Base-by-base conservation (phyloP, 1,140 invertebrate species). In the Papilio aristodemus region DNA sequence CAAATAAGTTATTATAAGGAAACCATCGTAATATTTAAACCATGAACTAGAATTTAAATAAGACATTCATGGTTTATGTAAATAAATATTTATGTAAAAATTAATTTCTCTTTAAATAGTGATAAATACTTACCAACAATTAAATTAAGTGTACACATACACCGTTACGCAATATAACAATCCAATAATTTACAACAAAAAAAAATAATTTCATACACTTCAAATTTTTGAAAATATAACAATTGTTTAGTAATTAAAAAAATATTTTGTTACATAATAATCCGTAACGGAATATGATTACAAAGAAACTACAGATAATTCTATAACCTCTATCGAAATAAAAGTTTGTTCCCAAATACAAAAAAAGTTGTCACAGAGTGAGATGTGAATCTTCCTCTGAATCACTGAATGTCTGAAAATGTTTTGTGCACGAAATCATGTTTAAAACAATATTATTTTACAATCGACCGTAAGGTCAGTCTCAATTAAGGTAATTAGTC, bases 261-360 rank as follows among this genome's bases (percentile, higher is more conserved):
- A 43, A 25, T 7, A 13, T 11, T 27, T 64, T 64, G 22, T 17
- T 25, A 27, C 41, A 2, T 27, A 46, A 25, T 17, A 25, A 32
- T 50, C n/a, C 43, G 22, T 66, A 66, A 66, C 41, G 25, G 63
- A 41, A 22, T 66, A 66, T 66, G 63, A 32, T 46, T 66, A 66
- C 63, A 46, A 46, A 7, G 8, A 22, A 66, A 14, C 66, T 62
- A 64, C 10, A 41, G 39, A 37, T 66, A 60, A 70, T 69, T 71
- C 72, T 76, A 77, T 70, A 79, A 71, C 71, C 71, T 73, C 75
- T 80, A 80, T 75, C 70, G 71, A 76, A 75, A 70, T 72, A 75
- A 76, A 78, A 80, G 77, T 80, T 86, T 86, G 83, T 80, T 86
- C 84, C 84, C 84, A 82, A 82, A 78, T 77, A 82, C 64, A 66